Evolutionary conservation across 2,797 vertebrate species (phyloP).

Genomic region (Smutsia gigantea): DNA sequence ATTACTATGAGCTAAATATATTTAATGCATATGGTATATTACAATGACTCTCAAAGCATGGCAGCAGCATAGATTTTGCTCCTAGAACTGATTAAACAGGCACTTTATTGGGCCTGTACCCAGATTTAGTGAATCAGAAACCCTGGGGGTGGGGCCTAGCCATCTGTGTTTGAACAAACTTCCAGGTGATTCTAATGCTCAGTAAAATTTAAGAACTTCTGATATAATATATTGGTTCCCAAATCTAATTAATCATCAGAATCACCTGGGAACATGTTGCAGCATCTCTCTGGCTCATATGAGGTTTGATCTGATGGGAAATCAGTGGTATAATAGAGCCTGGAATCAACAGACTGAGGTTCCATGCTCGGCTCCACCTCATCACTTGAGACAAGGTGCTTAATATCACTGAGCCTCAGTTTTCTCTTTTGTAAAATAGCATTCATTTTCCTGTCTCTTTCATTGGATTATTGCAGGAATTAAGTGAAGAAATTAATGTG

Average conservation of each 20-base stretch:
- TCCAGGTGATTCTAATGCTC: neutral
- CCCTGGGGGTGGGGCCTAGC: neutral
- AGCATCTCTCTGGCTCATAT: neutral
- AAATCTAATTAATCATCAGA: neutral
- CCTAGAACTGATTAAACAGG: neutral
- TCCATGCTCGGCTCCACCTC: neutral
- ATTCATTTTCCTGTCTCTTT: neutral
- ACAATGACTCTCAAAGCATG: neutral
- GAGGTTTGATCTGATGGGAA: neutral
- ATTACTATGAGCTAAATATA: slow-evolving; percentile 10
- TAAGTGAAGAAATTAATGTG: neutral
- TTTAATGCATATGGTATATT: neutral
- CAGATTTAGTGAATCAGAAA: neutral
- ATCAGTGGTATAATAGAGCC: neutral
- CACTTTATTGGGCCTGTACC: neutral
- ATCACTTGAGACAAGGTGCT: neutral
- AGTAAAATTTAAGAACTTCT: neutral
- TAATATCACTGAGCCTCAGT: neutral
- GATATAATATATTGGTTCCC: neutral
- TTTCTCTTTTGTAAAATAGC: neutral
- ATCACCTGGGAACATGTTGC: neutral
- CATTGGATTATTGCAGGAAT: neutral
- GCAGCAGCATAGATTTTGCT: neutral
- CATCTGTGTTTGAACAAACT: neutral
- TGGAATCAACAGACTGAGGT: neutral